Evolutionary conservation across 2,888 invertebrate species (phyloP).

Genomic region (Papilio gigon): DNA sequence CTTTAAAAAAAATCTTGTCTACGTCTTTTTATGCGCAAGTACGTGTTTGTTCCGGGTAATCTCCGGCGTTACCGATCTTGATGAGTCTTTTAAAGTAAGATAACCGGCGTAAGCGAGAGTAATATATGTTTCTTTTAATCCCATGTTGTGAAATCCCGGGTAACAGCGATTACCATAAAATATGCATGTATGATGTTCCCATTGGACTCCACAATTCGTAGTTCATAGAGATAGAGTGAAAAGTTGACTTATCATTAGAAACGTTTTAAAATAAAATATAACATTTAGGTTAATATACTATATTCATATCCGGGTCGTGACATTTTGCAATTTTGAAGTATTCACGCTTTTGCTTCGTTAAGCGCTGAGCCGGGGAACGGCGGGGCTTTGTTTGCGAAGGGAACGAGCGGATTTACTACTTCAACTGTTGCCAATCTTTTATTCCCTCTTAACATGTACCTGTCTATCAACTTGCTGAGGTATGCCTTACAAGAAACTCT

Average conservation of each 20-base stretch:
- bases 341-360: conserved; percentile 34
- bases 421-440: conserved; percentile 15
- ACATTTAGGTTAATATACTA: conserved; percentile 13
- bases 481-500: not conserved
- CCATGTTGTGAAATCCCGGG: no score
- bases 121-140: no score
- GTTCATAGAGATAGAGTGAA: not conserved
- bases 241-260: not conserved
- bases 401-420: conserved; percentile 26
- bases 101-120: no score
- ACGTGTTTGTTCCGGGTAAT: no score
- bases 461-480: not conserved
- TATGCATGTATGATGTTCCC: no score
- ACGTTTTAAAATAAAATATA: conserved; percentile 6
- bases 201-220: no score
- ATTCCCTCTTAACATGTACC: conserved; percentile 5
- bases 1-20: no score
- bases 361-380: conserved; percentile 23
- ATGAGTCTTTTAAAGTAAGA: no score
- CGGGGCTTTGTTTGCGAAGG: conserved; percentile 32
- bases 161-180: no score
- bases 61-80: no score
- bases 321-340: conserved; percentile 24
- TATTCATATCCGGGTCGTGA: conserved; percentile 11
- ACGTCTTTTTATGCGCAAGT: no score